Conservation (phyloP, 1,140 invertebrate genomes). For the Drosophila tropicalis region DNA sequence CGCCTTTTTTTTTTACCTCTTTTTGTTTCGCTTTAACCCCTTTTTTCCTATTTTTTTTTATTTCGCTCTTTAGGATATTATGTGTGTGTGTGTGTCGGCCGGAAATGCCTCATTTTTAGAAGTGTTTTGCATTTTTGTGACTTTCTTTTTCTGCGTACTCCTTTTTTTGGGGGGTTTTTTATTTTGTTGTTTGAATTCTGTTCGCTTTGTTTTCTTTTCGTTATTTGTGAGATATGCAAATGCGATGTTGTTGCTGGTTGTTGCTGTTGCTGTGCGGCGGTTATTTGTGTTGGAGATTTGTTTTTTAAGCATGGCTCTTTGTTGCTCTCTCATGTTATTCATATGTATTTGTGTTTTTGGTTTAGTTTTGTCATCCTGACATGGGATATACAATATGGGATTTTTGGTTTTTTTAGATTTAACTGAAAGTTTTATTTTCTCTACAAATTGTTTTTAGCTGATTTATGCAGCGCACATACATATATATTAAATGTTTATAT, state of each 20-base stretch:
- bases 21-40: constrained; percentile 54
- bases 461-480: constrained; percentile 38
- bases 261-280: constrained; percentile 40
- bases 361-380: constrained; percentile 72
- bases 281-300: constrained; percentile 78
- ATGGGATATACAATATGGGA: constrained; percentile 55
- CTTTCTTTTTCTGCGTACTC: constrained; percentile 29
- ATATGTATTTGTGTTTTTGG: constrained; percentile 74
- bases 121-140: constrained; percentile 81
- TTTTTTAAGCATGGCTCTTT: constrained; percentile 55
- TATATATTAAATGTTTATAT: too few relatives aligned
- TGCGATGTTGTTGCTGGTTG: constrained; percentile 49
- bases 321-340: constrained; percentile 58
- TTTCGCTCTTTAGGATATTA: constrained; percentile 10
- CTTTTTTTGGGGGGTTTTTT: neutral
- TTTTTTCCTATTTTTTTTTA: constrained; percentile 33
- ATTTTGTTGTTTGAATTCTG: constrained; percentile 57
- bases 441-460: constrained; percentile 48
- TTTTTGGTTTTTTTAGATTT: constrained; percentile 27
- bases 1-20: constrained; percentile 67
- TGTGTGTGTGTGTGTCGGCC: constrained; percentile 63
- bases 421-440: constrained; percentile 36
- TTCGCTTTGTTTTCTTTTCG: constrained; percentile 43
- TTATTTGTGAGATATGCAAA: constrained; percentile 73
- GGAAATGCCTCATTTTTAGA: constrained; percentile 79